Percentiles rank a stretch among this genome's conserved stretches.
These are phyloP conservation scores for Megalopta genalis DNA, from an alignment of 1,140 invertebrate species.

Conservation along the genomic window DNA sequence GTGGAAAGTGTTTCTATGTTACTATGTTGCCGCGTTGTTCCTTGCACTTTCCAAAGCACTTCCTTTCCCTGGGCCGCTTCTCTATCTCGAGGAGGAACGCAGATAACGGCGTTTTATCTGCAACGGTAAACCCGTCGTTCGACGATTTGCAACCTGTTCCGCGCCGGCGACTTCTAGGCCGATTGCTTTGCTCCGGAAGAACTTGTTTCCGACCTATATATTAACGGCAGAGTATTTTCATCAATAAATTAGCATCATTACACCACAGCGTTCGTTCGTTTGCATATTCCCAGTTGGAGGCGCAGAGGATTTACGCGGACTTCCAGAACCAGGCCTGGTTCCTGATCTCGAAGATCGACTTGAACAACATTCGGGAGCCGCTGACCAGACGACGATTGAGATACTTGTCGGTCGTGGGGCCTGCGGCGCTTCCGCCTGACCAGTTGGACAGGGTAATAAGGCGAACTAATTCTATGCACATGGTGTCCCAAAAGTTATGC, in stretches of 20 bases:
- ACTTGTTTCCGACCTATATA: neutral
- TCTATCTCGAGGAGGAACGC: slow-evolving; percentile 25
- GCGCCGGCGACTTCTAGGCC: slow-evolving; percentile 6
- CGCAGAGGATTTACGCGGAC: slow-evolving; percentile 89
- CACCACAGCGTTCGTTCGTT: slow-evolving; percentile 25
- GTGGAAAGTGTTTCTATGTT: neutral
- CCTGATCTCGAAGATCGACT: slow-evolving; percentile 84
- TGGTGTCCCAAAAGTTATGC: too few species aligned
- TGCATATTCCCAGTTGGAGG: slow-evolving; percentile 86
- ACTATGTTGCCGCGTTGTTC: neutral
- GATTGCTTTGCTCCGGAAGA: slow-evolving; percentile 8
- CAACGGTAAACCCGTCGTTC: slow-evolving; percentile 58
- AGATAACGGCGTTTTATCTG: slow-evolving; percentile 56
- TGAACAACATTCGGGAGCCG: slow-evolving; percentile 84
- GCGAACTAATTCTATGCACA: too few species aligned
- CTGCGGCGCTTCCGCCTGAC: slow-evolving; percentile 90
- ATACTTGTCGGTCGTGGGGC: slow-evolving; percentile 90
- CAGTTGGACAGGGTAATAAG: slow-evolving; percentile 89
- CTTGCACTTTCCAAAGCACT: slow-evolving; percentile 12
- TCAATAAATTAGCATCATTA: too few species aligned
- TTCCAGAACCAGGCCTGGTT: slow-evolving; percentile 89
- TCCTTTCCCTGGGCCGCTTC: neutral
- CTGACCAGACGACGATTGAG: slow-evolving; percentile 87
- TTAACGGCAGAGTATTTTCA: neutral
- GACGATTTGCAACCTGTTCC: slow-evolving; percentile 43